Evolutionary conservation across 2,888 invertebrate genomes (phyloP).

Genomic region (Hetaerina titia): DNA sequence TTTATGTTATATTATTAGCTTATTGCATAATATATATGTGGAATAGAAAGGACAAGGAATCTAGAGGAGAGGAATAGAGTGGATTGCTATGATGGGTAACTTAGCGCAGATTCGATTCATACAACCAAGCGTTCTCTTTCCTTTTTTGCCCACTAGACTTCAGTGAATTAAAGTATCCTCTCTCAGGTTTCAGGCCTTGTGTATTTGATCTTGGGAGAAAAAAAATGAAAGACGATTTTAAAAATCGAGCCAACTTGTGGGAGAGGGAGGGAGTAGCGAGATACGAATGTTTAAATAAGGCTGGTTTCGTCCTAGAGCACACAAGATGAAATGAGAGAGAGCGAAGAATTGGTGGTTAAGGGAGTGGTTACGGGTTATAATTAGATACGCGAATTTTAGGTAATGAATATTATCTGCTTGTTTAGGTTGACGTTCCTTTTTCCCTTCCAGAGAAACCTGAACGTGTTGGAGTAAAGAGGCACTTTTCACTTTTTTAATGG

Average conservation of each 20-base stretch:
- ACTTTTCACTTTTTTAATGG: too few species aligned
- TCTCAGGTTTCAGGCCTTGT: not conserved
- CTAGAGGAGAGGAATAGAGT: not conserved
- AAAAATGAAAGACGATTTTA: slow-evolving; percentile 3
- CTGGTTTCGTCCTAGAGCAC: not conserved
- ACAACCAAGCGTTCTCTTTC: not conserved
- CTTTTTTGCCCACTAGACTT: not conserved
- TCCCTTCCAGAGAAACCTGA: too few species aligned
- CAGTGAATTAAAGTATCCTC: not conserved
- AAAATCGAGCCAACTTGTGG: not conserved
- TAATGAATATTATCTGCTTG: too few species aligned
- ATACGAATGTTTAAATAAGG: not conserved
- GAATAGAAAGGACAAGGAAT: not conserved
- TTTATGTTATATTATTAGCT: too few species aligned
- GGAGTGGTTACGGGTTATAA: too few species aligned
- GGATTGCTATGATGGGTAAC: not conserved
- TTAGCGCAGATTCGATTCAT: not conserved
- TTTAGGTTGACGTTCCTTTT: too few species aligned
- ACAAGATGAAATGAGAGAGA: too few species aligned
- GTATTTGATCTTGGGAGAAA: not conserved
- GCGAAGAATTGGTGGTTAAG: too few species aligned
- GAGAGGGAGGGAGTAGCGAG: not conserved
- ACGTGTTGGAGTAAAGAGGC: too few species aligned
- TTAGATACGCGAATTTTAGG: too few species aligned
- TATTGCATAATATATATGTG: too few species aligned